Conservation (phyloP, 1,140 invertebrate genomes). For the Anagrus nilaparvatae region DNA sequence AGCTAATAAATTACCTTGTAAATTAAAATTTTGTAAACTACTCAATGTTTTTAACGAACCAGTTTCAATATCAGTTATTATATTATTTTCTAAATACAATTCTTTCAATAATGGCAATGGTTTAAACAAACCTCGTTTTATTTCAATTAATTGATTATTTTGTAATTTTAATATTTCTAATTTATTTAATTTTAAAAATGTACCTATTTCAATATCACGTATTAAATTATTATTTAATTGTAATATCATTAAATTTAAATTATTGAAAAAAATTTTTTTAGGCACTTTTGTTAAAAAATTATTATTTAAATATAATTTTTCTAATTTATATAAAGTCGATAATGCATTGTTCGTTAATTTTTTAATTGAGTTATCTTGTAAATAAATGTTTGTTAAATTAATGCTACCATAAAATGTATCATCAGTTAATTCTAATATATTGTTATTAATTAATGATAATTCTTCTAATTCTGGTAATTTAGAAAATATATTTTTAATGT, state of each 20-base stretch:
- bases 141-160: conserved; percentile 67
- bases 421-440: conserved; percentile 72
- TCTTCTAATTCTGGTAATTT: conserved; percentile 69
- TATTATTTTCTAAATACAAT: conserved; percentile 79
- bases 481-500: conserved; percentile 69
- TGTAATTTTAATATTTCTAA: conserved; percentile 74
- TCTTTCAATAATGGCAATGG: conserved; percentile 69
- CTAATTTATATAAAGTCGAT: conserved; percentile 58
- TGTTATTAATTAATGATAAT: conserved; percentile 80
- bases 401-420: conserved; percentile 71
- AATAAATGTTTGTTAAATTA: conserved; percentile 69
- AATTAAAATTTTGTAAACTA: conserved; percentile 76
- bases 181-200: conserved; percentile 62
- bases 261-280: conserved; percentile 63
- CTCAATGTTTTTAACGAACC: conserved; percentile 72
- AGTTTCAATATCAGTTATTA: conserved; percentile 67
- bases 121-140: conserved; percentile 70
- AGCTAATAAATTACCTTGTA: conserved; percentile 73
- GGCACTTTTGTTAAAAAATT: conserved; percentile 76
- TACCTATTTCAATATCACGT: conserved; percentile 62
- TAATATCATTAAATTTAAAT: conserved; percentile 69
- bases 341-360: conserved; percentile 65
- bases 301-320: conserved; percentile 73
- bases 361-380: conserved; percentile 63
- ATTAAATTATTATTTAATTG: conserved; percentile 88